A percentile compares a stretch with the other conserved stretches of the same genome.
These are phyloP conservation scores for Acromyrmex heyeri DNA, from an alignment of 1,140 invertebrate species.

Conservation along the genomic window DNA sequence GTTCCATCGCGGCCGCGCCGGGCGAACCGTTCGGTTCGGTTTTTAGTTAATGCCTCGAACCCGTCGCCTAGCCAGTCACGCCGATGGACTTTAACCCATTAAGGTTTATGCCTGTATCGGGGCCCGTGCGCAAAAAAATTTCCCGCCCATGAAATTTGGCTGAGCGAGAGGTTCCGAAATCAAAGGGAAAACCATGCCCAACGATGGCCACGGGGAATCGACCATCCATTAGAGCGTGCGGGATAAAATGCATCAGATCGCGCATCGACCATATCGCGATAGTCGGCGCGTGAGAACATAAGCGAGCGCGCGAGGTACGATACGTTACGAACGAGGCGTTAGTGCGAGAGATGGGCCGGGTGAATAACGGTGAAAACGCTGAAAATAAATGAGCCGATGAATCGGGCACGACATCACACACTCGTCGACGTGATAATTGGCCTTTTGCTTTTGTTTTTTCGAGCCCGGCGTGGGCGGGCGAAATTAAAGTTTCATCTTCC, in stretches of 20 bases:
- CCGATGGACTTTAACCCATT: conserved; percentile 66
- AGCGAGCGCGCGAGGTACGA: conserved; percentile 10
- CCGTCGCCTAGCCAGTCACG: conserved; percentile 59
- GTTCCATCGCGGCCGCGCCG: conserved; percentile 57
- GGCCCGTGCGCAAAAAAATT: conserved; percentile 41
- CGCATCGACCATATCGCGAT: conserved; percentile 37
- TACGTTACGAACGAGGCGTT: neutral
- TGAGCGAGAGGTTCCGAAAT: conserved; percentile 51
- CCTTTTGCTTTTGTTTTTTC: conserved; percentile 66
- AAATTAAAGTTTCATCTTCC: conserved; percentile 76
- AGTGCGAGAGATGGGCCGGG: conserved; percentile 17
- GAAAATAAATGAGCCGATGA: conserved; percentile 64
- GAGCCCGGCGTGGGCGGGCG: conserved; percentile 11
- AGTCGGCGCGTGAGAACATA: conserved; percentile 41
- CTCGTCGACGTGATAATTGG: conserved; percentile 58
- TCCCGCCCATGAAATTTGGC: conserved; percentile 54
- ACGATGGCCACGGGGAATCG: conserved; percentile 56
- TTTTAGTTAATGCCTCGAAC: conserved; percentile 68
- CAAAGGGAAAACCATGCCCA: conserved; percentile 56
- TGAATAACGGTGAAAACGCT: conserved; percentile 58
- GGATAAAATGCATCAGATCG: conserved; percentile 53
- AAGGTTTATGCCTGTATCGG: conserved; percentile 64
- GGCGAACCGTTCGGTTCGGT: conserved; percentile 63
- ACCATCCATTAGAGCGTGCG: conserved; percentile 57
- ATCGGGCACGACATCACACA: conserved; percentile 43